Base-by-base conservation (phyloP, 2,797 vertebrate genomes). In the Acrossocheilus fasciatus region DNA sequence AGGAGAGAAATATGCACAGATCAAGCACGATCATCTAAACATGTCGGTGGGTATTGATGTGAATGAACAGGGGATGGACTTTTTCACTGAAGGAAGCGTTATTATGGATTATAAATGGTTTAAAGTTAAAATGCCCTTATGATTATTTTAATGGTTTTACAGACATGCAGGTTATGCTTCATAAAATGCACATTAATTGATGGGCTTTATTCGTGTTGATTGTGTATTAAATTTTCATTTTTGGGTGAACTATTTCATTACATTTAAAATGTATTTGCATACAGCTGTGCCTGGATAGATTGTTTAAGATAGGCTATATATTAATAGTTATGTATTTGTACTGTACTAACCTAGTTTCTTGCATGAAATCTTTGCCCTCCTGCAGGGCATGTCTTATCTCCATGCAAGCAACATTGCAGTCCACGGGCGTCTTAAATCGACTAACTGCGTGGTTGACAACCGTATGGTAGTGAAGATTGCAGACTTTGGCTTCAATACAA, bases 401-500 rank as follows among this genome's bases (percentile, higher is more conserved):
- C 98, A 99, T 73, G 92, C 97, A 89, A 99, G 97, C 90, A 96
- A 97, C 91, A 97, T 97, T 20, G 97, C 98, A 91, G 96, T 99
- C 54, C 98, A 99, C 0, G 98, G 98, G 4, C 97, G 96, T 80
- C 97, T 99, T 84, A 99, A 99, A 91, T 99, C 98, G 89, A 99
- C 97, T 78, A 99, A 98, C 93, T 99, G 98, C 59, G 97, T 99
- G 45, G 96, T 99, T 62, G 98, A 99, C 92, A 98, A 95, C 50
- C 96, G 98, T 54, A 99, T 99, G 98, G 97, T 99, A 87, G 98
- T 99, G 84, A 99, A 99, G 94, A 98, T 99, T 93, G 98, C 98
- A 0, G 98, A 98, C 92, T 99, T 98, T 89, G 97, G 98, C 81
- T 98, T 97, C 91, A 98, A 97, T 92, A 96, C 95, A 81, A 97